These are phyloP conservation scores for Plotosus lineatus DNA, from an alignment of 2,113 vertebrate species.

Conservation along the genomic window DNA sequence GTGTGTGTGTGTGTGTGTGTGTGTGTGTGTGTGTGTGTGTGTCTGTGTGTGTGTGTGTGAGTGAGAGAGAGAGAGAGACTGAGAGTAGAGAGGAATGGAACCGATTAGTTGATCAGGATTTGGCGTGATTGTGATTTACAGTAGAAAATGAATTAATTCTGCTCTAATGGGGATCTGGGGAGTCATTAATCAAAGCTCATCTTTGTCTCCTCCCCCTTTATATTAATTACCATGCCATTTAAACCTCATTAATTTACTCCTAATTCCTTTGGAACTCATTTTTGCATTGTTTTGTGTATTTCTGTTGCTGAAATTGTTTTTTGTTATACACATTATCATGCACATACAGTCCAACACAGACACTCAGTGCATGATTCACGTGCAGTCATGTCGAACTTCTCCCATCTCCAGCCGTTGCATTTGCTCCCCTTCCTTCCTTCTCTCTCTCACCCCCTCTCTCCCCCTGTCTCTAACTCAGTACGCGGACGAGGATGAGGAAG, in stretches of 20 bases:
- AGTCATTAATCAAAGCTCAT: conserved; percentile 22
- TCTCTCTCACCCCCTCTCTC: conserved; percentile 60
- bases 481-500: conserved; percentile 31
- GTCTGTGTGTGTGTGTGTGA: no score
- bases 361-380: conserved; percentile 13
- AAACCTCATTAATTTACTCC: conserved; percentile 6
- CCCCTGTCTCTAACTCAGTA: conserved; percentile 58
- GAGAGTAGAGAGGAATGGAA: no score
- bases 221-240: conserved; percentile 12
- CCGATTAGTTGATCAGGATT: no score
- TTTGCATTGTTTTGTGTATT: background rate
- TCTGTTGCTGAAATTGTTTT: background rate
- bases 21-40: no score
- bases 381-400: conserved; percentile 31
- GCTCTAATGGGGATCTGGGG: background rate
- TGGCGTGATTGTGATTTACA: no score
- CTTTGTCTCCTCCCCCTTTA: conserved; percentile 19
- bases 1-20: no score
- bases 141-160: conserved; percentile 8
- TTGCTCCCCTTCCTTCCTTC: conserved; percentile 38
- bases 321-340: background rate
- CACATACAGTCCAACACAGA: conserved; percentile 16
- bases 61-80: no score
- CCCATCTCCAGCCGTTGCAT: conserved; percentile 26
- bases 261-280: background rate